phyloP scores from a whole-genome alignment of 2,797 vertebrate species.

The Selene dorsalis region DNA sequence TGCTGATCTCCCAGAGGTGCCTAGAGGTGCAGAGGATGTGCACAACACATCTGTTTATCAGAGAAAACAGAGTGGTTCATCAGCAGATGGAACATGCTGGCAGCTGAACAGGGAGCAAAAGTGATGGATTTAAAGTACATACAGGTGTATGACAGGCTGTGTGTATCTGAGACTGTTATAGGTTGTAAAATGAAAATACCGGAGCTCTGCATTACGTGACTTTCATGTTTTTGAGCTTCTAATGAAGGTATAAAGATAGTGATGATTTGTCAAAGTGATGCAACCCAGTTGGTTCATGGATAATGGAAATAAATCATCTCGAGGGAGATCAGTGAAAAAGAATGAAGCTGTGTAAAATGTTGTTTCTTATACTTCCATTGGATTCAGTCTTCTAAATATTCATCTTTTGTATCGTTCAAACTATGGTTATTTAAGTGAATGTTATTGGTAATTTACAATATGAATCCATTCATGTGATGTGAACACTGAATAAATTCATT shows the following conservation, averaged over 20 bases:
- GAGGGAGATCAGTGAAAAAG: neutral
- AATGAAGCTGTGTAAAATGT: neutral
- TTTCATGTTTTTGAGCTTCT: neutral
- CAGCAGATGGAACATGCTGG: conserved; percentile 28
- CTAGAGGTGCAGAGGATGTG: conserved; percentile 45
- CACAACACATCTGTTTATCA: conserved; percentile 61
- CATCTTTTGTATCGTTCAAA: neutral
- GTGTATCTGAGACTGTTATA: neutral
- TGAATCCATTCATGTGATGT: neutral
- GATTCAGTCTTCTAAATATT: neutral
- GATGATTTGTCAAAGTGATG: neutral
- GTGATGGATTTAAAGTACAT: conserved; percentile 27
- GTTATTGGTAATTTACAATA: neutral
- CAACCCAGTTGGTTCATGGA: neutral
- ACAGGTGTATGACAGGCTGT: conserved; percentile 10
- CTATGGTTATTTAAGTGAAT: neutral
- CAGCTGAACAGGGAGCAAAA: conserved; percentile 14
- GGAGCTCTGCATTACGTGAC: neutral
- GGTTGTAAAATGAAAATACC: neutral
- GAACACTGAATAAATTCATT: neutral
- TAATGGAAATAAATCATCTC: neutral
- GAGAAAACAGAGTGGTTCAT: conserved; percentile 31
- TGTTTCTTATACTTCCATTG: neutral
- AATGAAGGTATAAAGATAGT: neutral
- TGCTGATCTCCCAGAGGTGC: conserved; percentile 48